Evolutionary conservation across 2,113 vertebrate genomes (phyloP).

Genomic region (Aphyosemion australe): DNA sequence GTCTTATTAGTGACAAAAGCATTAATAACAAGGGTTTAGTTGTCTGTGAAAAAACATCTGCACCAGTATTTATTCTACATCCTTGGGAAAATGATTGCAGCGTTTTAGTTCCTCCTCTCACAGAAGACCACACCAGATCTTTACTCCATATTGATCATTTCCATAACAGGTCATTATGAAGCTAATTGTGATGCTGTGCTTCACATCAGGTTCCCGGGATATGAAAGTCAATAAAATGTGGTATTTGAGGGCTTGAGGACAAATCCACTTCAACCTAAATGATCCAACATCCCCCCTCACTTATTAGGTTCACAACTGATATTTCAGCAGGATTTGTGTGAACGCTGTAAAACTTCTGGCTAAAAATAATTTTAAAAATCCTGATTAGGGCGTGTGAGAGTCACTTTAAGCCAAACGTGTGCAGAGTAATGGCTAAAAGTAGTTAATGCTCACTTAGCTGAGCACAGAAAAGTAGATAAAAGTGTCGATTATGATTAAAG

Average conservation of each 20-base stretch:
- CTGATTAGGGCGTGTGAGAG: slow-evolving; percentile 49
- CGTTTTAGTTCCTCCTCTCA: slow-evolving; percentile 51
- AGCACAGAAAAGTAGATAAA: slow-evolving; percentile 55
- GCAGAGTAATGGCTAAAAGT: slow-evolving; percentile 56
- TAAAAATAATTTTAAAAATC: slow-evolving; percentile 47
- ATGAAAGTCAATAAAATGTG: slow-evolving; percentile 76
- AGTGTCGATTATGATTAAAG: slow-evolving; percentile 45
- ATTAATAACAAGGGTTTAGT: background rate
- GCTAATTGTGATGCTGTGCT: slow-evolving; percentile 68
- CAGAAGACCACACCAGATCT: slow-evolving; percentile 81
- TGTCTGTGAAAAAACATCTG: slow-evolving; percentile 1
- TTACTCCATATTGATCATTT: slow-evolving; percentile 67
- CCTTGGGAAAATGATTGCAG: slow-evolving; percentile 54
- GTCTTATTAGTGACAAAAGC: too few species aligned
- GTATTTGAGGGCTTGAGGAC: slow-evolving; percentile 64
- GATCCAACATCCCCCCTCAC: slow-evolving; percentile 57
- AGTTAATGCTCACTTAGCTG: slow-evolving; percentile 63
- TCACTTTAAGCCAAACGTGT: slow-evolving; percentile 60
- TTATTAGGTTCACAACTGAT: slow-evolving; percentile 40
- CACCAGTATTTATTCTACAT: slow-evolving; percentile 8
- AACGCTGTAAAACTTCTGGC: slow-evolving; percentile 59
- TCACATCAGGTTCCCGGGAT: slow-evolving; percentile 58
- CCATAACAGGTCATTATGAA: slow-evolving; percentile 70
- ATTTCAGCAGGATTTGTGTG: slow-evolving; percentile 49
- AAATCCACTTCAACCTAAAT: slow-evolving; percentile 61